These are phyloP conservation scores for Drosophila recens DNA, from an alignment of 2,888 invertebrate species.

Conservation along the genomic window DNA sequence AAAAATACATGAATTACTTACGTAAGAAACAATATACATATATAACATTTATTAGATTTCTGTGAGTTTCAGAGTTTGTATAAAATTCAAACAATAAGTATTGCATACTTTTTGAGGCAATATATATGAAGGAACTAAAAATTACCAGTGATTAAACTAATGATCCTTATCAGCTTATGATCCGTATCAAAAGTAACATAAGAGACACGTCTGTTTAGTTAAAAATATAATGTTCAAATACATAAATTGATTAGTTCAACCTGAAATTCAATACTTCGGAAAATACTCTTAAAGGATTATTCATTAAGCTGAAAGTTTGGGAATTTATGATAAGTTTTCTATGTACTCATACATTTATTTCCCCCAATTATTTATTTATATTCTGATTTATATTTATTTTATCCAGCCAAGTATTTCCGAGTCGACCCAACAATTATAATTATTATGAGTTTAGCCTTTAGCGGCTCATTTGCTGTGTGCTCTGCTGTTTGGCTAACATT, in stretches of 20 bases:
- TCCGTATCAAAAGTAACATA: background rate
- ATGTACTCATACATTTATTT: background rate
- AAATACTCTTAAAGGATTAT: background rate
- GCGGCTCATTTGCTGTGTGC: constrained; percentile 52
- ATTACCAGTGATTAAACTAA: background rate
- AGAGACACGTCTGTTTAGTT: background rate
- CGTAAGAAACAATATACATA: background rate
- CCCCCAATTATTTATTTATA: background rate
- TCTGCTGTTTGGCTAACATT: constrained; percentile 54
- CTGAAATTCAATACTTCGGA: background rate
- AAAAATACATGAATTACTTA: background rate
- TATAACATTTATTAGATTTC: too few relatives aligned
- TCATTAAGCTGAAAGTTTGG: too few relatives aligned
- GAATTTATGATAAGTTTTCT: background rate
- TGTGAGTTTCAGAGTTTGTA: background rate
- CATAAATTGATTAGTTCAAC: too few relatives aligned
- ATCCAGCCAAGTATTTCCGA: background rate
- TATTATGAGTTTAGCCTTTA: constrained; percentile 53
- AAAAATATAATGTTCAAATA: background rate
- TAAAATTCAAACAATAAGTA: background rate
- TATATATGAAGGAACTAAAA: background rate
- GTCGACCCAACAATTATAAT: constrained; percentile 6
- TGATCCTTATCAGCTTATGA: too few relatives aligned
- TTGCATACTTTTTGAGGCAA: constrained; percentile 15
- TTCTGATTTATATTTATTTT: background rate